Evolutionary conservation across 2,113 vertebrate species (phyloP).

Genomic region (Epinephelus moara): DNA sequence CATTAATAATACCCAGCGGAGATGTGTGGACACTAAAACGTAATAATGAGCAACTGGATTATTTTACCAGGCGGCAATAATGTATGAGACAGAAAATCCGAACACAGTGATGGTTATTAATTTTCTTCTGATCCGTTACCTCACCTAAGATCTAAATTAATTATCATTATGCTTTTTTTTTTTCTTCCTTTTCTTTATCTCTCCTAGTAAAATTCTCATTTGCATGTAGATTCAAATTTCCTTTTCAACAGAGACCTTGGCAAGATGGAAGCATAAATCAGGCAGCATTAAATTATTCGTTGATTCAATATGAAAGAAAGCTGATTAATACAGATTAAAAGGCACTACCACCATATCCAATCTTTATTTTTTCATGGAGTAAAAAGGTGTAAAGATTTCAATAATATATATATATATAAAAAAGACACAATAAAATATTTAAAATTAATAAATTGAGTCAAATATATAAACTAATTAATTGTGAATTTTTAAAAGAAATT

Average conservation of each 20-base stretch:
- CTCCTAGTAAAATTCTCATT: neutral
- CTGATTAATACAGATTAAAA: neutral
- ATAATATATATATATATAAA: no score
- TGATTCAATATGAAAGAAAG: neutral
- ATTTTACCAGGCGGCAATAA: neutral
- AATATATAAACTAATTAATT: neutral
- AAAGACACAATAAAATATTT: no score
- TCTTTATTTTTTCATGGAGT: neutral
- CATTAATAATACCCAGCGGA: conserved; percentile 36
- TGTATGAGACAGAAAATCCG: neutral
- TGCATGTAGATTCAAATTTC: conserved; percentile 4
- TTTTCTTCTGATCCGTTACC: neutral
- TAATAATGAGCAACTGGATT: conserved; percentile 25
- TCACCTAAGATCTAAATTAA: conserved; percentile 2
- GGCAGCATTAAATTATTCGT: neutral
- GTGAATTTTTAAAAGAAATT: neutral
- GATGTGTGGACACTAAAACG: neutral
- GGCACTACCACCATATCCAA: no score
- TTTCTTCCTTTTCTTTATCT: neutral
- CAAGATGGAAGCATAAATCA: neutral
- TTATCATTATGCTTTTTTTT: neutral
- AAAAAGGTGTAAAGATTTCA: no score
- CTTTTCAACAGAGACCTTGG: neutral
- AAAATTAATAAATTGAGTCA: neutral
- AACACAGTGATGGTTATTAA: conserved; percentile 7